A percentile compares a stretch with the other conserved stretches of the same genome.
Conservation (phyloP, 2,113 vertebrate species). For the Pollimyrus isidori region DNA sequence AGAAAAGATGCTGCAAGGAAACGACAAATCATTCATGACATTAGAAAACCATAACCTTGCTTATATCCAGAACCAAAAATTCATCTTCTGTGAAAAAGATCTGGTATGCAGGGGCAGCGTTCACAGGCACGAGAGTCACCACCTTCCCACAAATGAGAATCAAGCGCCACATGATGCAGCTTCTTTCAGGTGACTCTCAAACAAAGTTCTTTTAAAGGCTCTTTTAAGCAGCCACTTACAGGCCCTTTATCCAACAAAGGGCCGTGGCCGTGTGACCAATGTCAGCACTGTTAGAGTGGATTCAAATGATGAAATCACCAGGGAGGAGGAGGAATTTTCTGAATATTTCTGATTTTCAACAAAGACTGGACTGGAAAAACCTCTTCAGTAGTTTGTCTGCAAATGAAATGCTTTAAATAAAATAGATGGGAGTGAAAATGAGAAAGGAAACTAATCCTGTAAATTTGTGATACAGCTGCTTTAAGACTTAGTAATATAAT, state of each 20-base stretch:
- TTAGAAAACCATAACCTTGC: not conserved
- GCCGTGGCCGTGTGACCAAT: not conserved
- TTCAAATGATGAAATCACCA: not conserved
- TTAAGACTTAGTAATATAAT: not conserved
- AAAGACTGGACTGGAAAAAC: not conserved
- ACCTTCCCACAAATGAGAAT: not conserved
- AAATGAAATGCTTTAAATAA: not conserved
- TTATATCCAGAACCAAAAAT: not conserved
- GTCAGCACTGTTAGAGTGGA: not conserved
- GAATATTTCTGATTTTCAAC: not conserved
- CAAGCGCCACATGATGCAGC: not conserved
- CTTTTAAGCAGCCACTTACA: conserved; percentile 5
- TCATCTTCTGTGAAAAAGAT: not conserved
- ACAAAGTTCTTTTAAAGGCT: not conserved
- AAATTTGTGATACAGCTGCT: not conserved
- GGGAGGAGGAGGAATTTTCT: not conserved
- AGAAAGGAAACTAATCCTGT: not conserved
- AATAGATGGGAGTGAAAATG: not conserved
- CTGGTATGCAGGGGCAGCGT: not conserved
- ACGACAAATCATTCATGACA: not conserved
- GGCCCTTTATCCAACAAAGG: not conserved
- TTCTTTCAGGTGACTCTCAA: not conserved
- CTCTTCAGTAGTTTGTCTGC: not conserved
- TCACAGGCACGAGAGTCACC: not conserved
- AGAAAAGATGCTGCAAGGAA: not conserved